A percentile compares a stretch with the other conserved stretches of the same genome.
Evolutionary conservation across 1,140 invertebrate genomes (phyloP).

Genomic region (Cherax quadricarinatus): DNA sequence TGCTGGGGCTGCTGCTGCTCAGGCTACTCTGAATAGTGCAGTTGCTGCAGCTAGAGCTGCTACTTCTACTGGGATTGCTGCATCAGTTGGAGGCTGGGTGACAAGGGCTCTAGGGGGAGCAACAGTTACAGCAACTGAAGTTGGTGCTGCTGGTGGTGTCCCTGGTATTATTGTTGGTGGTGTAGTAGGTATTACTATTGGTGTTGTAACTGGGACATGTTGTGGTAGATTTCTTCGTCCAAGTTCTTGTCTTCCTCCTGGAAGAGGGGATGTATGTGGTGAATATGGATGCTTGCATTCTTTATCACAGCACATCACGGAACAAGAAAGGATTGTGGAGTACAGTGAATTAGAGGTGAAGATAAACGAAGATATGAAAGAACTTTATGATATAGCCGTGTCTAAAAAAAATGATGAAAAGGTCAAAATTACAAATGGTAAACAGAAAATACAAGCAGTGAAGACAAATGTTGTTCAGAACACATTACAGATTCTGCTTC

Average conservation of each 20-base stretch:
- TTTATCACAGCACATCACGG: constrained; percentile 31
- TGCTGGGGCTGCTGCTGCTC: constrained; percentile 46
- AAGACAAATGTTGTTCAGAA: constrained; percentile 23
- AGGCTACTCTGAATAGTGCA: constrained; percentile 23
- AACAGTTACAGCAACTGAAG: constrained; percentile 15
- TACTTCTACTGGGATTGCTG: constrained; percentile 36
- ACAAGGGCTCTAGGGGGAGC: constrained; percentile 35
- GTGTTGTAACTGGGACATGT: constrained; percentile 22
- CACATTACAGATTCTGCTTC: constrained; percentile 11
- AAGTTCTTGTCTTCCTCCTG: background rate
- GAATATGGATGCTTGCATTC: constrained; percentile 25
- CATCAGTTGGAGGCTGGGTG: constrained; percentile 32
- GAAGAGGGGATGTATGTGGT: constrained; percentile 23
- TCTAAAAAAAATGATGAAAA: constrained; percentile 40
- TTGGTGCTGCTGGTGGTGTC: constrained; percentile 29
- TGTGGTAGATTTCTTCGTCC: constrained; percentile 14
- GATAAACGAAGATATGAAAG: constrained; percentile 33
- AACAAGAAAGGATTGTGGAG: constrained; percentile 18
- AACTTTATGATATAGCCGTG: constrained; percentile 47
- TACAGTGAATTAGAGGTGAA: constrained; percentile 28
- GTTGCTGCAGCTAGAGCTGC: constrained; percentile 29
- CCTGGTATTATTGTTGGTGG: constrained; percentile 50
- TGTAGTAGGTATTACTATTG: constrained; percentile 46
- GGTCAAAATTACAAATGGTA: constrained; percentile 43
- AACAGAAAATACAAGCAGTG: constrained; percentile 21